A percentile compares a stretch with the other conserved stretches of the same genome.
phyloP scores from a whole-genome alignment of 1,140 invertebrate genomes.

The Cydia splendana region DNA sequence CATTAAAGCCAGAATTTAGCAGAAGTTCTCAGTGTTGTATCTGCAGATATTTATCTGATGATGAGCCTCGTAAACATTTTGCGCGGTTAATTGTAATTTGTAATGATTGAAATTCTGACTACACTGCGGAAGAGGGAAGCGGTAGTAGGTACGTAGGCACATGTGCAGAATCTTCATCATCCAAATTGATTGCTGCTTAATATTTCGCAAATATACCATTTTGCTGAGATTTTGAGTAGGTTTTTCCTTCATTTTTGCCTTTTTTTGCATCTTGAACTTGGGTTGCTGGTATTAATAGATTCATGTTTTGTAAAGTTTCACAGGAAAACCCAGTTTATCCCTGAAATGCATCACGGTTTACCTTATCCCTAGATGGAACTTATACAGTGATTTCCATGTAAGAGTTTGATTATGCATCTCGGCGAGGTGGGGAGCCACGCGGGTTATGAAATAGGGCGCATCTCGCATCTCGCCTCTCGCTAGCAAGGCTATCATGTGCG shows the following conservation, averaged over 20 bases:
- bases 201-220: neutral
- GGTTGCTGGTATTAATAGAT: neutral
- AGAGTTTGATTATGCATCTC: conserved; percentile 22
- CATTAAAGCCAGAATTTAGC: neutral
- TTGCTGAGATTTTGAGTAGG: neutral
- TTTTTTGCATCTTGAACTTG: conserved; percentile 3
- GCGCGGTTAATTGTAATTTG: conserved; percentile 2
- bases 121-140: conserved; percentile 60
- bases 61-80: conserved; percentile 1
- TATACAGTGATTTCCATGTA: conserved; percentile 37
- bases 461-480: conserved; percentile 41
- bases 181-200: neutral
- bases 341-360: neutral
- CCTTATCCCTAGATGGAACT: conserved; percentile 36
- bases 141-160: conserved; percentile 24
- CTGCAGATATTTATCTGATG: neutral
- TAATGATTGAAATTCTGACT: conserved; percentile 53
- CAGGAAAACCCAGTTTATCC: conserved; percentile 17
- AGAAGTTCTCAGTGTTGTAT: neutral
- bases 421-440: conserved; percentile 2
- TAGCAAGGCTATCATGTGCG: conserved; percentile 67
- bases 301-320: neutral
- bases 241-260: neutral
- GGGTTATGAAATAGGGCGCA: conserved; percentile 68
- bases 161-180: conserved; percentile 24